Conservation (phyloP, 2,797 vertebrate species). For the Channallabes apus region DNA sequence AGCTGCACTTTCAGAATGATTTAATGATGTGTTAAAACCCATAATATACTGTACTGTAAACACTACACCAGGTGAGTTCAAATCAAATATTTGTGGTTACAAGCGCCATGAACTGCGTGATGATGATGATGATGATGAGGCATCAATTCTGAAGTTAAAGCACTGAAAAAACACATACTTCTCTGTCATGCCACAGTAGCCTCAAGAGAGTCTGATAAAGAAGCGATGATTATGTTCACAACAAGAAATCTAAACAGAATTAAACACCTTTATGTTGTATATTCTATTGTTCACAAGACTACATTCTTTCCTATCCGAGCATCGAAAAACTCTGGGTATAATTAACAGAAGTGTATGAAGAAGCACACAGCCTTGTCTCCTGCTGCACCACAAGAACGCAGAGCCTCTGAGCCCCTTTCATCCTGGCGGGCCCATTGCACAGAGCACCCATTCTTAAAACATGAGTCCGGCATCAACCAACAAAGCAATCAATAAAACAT, state of each 20-base stretch:
- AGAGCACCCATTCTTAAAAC: conserved; percentile 73
- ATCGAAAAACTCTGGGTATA: conserved; percentile 31
- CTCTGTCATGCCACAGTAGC: neutral
- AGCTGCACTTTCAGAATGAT: neutral
- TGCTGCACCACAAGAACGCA: conserved; percentile 58
- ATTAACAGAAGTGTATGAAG: conserved; percentile 55
- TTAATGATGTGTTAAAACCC: neutral
- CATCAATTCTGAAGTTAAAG: neutral
- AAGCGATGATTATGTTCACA: neutral
- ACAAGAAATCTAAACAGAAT: neutral
- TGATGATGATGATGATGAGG: neutral
- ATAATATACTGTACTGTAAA: neutral
- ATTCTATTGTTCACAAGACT: neutral
- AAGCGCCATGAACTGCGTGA: neutral
- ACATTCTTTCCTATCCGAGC: neutral
- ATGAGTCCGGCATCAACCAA: conserved; percentile 76
- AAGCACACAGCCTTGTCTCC: conserved; percentile 62
- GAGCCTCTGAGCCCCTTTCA: conserved; percentile 49
- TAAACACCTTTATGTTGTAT: neutral
- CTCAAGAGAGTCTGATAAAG: neutral
- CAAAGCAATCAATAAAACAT: conserved; percentile 80
- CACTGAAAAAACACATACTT: neutral
- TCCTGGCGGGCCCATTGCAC: conserved; percentile 54
- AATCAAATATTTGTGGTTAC: neutral
- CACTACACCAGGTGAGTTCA: neutral